A percentile compares a stretch with the other conserved stretches of the same genome.
phyloP scores from a whole-genome alignment of 2,113 vertebrate species.

The Erythrolamprus reginae region DNA sequence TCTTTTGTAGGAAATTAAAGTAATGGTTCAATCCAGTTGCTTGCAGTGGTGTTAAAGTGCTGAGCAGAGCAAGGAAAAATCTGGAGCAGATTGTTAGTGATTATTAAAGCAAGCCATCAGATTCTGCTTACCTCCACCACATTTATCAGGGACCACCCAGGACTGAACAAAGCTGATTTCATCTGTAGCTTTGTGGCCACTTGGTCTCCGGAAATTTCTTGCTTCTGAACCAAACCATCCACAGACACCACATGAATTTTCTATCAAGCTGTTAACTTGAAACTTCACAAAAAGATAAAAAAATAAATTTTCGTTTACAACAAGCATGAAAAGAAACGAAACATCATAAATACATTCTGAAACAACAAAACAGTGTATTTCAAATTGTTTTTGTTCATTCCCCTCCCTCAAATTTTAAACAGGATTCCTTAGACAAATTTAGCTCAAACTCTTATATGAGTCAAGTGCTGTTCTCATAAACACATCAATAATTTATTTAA shows the following conservation, averaged over 20 bases:
- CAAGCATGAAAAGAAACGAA: background rate
- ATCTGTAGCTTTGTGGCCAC: conserved; percentile 56
- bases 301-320: background rate
- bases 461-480: background rate
- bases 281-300: conserved; percentile 37
- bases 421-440: background rate
- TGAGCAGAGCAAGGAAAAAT: background rate
- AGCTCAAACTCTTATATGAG: background rate
- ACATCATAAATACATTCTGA: background rate
- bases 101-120: background rate
- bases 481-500: background rate
- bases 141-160: conserved; percentile 74
- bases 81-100: background rate
- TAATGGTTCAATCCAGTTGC: background rate
- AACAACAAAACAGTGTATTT: background rate
- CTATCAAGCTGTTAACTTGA: conserved; percentile 62
- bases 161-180: conserved; percentile 69
- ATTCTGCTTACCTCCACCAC: conserved; percentile 56
- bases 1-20: background rate
- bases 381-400: background rate
- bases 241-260: conserved; percentile 75
- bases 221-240: conserved; percentile 71
- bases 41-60: background rate
- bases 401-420: background rate
- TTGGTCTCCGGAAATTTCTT: conserved; percentile 71